Percentiles rank a stretch among this genome's conserved stretches.
These are phyloP conservation scores for Protobothrops mucrosquamatus DNA, from an alignment of 2,113 vertebrate genomes.

Conservation along the genomic window DNA sequence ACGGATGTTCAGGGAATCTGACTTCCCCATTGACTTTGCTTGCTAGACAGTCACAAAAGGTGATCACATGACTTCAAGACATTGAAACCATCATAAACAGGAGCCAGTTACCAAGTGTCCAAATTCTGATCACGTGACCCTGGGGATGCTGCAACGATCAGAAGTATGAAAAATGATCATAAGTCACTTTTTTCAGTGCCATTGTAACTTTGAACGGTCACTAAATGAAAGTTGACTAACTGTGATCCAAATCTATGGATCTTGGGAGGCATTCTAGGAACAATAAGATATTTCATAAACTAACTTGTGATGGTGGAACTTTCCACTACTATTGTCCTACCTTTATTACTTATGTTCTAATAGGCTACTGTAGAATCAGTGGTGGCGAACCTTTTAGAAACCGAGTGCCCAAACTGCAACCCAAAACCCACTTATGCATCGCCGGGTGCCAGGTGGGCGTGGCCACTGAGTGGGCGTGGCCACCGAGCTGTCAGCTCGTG, in stretches of 20 bases:
- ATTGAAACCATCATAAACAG: background rate
- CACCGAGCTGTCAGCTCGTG: too few relatives aligned
- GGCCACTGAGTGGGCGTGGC: too few relatives aligned
- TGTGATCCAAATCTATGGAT: background rate
- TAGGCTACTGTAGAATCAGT: too few relatives aligned
- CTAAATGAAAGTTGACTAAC: background rate
- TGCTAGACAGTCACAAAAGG: background rate
- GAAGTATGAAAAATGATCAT: background rate
- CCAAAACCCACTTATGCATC: too few relatives aligned
- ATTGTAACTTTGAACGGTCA: background rate
- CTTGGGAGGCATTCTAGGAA: background rate
- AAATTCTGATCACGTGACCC: background rate
- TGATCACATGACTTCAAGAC: background rate
- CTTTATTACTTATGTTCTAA: background rate
- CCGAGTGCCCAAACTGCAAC: too few relatives aligned
- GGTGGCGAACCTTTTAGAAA: too few relatives aligned
- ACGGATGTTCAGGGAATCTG: background rate
- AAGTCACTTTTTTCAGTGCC: background rate
- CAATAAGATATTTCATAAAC: background rate
- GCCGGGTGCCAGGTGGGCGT: too few relatives aligned
- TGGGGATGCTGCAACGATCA: background rate
- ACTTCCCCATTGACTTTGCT: background rate
- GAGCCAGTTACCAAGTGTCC: background rate
- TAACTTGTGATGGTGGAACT: background rate
- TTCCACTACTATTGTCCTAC: background rate